Conservation (phyloP, 2,113 vertebrate species). For the Arvicanthis niloticus region DNA sequence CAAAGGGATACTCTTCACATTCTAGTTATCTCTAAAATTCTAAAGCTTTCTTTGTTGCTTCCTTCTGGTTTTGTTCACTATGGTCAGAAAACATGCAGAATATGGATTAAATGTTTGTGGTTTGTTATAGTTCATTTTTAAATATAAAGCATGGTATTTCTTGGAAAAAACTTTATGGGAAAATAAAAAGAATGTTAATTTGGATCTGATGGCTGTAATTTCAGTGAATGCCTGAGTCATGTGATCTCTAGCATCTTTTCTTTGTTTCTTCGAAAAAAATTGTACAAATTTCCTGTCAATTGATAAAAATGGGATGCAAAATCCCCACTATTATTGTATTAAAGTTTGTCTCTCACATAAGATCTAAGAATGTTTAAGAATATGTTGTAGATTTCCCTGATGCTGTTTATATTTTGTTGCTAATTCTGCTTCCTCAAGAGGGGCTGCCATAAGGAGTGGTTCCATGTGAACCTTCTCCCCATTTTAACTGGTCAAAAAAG, state of each 20-base stretch:
- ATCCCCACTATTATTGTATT: not conserved
- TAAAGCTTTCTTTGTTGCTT: not conserved
- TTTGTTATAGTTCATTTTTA: not conserved
- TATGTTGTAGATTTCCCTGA: too few species aligned
- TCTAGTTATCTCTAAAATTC: not conserved
- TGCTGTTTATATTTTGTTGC: too few species aligned
- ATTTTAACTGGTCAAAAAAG: too few species aligned
- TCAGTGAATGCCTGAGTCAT: not conserved
- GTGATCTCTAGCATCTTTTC: not conserved
- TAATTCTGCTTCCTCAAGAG: too few species aligned
- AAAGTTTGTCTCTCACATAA: not conserved
- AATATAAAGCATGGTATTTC: not conserved
- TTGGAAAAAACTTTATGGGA: not conserved
- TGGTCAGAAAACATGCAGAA: not conserved
- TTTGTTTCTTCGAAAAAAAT: not conserved
- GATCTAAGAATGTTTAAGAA: not conserved
- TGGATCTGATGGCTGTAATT: not conserved
- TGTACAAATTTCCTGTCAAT: not conserved
- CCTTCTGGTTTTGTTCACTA: not conserved
- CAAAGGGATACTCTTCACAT: not conserved
- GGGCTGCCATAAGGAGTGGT: too few species aligned
- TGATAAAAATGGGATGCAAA: not conserved
- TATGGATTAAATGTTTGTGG: not conserved
- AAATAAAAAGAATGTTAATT: not conserved
- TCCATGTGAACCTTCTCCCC: too few species aligned